Base-by-base conservation (phyloP, 2,888 invertebrate genomes). In the Platycnemis pennipes region DNA sequence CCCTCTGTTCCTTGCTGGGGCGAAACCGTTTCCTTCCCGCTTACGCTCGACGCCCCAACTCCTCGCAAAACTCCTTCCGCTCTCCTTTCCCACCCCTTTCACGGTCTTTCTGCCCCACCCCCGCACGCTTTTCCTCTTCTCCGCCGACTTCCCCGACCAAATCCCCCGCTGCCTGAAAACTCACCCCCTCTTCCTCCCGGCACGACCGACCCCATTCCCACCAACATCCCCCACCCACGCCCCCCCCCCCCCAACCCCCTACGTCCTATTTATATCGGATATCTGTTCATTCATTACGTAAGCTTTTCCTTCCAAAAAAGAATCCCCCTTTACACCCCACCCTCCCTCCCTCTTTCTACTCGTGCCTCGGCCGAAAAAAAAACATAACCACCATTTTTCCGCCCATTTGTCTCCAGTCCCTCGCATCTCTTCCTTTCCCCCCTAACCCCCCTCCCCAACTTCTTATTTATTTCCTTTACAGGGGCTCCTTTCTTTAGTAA, bases 281-380 rank as follows among this genome's bases (percentile, higher is more conserved):
- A 77, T 77, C 77, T 77, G 77, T 37, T 77, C 77, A 77, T 77
- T 77, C 77, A 77, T 77, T 77, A 77, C 77, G 77, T 77, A 77
- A 77, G 77, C 77, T 77, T 77, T 77, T 77, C 77, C 31, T 77
- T 77, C 31, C 77, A 77, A 77, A 63, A 16, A 63, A 63, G 26
- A 63, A 26, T 16, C 2, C 22, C 19, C 63, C 63, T 22, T 1
- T 26, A 22, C 63, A 7, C 11, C n/a, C 77, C 77, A 77, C 1
- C 11, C 77, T 26, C 31, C 37, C 11, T 77, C 37, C 63, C 19
- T 77, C 77, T 37, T 26, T 16, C 2, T 13, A 7, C 77, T 37
- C 77, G 63, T 26, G 22, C 63, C 22, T 1, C 16, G 19, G 53
- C 11, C 4, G 11, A 56, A 56, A 56, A 69, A 37, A 77, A 77